phyloP scores from a whole-genome alignment of 2,888 invertebrate genomes.

The Nomada lathburiana region DNA sequence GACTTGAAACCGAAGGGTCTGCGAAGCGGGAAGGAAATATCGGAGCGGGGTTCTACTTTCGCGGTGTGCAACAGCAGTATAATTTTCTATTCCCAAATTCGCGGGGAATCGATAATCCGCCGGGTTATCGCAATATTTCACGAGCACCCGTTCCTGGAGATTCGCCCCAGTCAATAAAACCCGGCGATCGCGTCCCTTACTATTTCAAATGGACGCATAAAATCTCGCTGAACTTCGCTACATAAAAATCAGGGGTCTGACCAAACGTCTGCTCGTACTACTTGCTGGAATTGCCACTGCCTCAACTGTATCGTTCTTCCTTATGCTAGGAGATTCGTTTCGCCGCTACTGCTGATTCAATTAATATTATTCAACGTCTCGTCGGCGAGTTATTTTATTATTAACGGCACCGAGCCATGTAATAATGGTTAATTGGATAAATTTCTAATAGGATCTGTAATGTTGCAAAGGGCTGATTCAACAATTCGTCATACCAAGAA shows the following conservation, averaged over 20 bases:
- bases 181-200: slow-evolving; percentile 7
- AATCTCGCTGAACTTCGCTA: slow-evolving; percentile 17
- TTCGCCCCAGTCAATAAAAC: slow-evolving; percentile 30
- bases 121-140: slow-evolving; percentile 29
- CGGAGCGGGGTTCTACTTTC: neutral
- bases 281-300: neutral
- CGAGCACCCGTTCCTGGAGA: slow-evolving; percentile 11
- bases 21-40: neutral
- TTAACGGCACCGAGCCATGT: too few relatives aligned
- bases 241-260: slow-evolving; percentile 22
- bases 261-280: slow-evolving; percentile 10
- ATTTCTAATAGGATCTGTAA: neutral
- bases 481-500: neutral
- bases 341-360: neutral
- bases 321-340: neutral
- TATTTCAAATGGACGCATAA: slow-evolving; percentile 29
- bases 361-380: too few relatives aligned
- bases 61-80: slow-evolving; percentile 1
- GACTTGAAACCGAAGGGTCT: neutral
- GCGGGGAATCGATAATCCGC: slow-evolving; percentile 38
- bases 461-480: neutral
- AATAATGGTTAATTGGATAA: neutral
- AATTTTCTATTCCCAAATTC: slow-evolving; percentile 17
- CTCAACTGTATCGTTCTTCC: neutral
- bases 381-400: too few relatives aligned